Percentiles rank a stretch among this genome's conserved stretches.
Conservation (phyloP, 2,888 invertebrate species). For the Gryllus longicercus region DNA sequence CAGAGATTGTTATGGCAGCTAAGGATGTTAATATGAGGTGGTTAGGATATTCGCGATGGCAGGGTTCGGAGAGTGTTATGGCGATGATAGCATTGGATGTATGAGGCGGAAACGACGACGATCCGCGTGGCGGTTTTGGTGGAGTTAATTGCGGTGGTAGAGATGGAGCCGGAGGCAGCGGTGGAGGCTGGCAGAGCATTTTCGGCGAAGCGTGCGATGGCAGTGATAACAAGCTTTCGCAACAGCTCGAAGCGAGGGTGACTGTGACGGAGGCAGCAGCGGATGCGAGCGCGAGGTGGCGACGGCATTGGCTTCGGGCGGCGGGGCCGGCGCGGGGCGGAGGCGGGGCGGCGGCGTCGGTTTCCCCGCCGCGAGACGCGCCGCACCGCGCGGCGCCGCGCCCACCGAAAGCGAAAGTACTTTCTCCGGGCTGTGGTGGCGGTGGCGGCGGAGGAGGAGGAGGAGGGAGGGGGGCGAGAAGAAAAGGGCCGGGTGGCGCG, state of each 20-base stretch:
- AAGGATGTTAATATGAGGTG: no score
- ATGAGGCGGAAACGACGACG: no score
- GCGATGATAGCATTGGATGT: no score
- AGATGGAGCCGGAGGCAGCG: neutral
- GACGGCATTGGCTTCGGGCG: no score
- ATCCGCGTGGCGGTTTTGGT: neutral
- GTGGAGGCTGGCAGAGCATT: neutral
- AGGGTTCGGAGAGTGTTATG: no score
- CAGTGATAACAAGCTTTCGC: neutral
- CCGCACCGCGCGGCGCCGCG: slow-evolving; percentile 4
- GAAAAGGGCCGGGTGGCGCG: neutral
- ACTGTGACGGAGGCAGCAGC: no score
- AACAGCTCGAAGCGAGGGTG: no score
- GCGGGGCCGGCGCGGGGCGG: neutral
- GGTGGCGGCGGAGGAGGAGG: neutral
- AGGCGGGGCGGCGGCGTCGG: neutral
- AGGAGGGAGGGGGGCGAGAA: no score
- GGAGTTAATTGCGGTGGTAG: neutral
- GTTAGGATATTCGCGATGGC: no score
- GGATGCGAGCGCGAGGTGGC: no score
- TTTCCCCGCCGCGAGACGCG: neutral
- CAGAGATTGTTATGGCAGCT: no score
- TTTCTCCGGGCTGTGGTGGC: slow-evolving; percentile 8
- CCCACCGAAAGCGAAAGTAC: neutral
- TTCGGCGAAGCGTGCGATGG: no score